Conservation (phyloP, 1,140 invertebrate species). For the Diachasmimorpha longicaudata region DNA sequence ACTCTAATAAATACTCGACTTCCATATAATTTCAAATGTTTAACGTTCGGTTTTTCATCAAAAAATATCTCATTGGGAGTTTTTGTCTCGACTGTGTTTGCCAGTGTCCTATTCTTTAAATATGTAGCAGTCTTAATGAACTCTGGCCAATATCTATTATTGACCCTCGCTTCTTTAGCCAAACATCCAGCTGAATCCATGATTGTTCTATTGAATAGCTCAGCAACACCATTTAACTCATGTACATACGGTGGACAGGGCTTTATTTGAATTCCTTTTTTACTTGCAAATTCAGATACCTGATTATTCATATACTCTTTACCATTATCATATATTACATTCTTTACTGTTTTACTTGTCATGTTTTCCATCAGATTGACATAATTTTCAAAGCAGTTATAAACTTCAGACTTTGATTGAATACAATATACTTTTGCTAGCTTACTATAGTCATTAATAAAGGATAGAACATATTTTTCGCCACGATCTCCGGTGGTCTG, state of each 20-base stretch:
- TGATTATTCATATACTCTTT: conserved; percentile 25
- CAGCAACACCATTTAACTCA: conserved; percentile 29
- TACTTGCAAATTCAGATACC: too few species aligned
- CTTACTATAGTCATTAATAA: too few species aligned
- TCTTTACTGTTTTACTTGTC: too few species aligned
- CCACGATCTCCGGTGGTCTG: too few species aligned
- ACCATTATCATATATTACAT: conserved; percentile 36
- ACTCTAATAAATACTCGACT: too few species aligned
- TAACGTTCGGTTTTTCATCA: not conserved
- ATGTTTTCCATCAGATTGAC: too few species aligned
- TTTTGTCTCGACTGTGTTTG: conserved; percentile 28
- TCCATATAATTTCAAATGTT: too few species aligned
- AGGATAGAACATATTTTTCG: too few species aligned
- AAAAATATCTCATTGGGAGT: conserved; percentile 34
- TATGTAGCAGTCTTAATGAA: conserved; percentile 31
- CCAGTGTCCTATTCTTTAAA: conserved; percentile 33
- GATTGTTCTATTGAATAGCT: conserved; percentile 24
- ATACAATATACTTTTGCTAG: too few species aligned
- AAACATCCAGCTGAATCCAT: conserved; percentile 32
- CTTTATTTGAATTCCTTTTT: conserved; percentile 30
- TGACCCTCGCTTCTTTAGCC: conserved; percentile 23
- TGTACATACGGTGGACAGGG: conserved; percentile 28
- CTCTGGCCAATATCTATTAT: conserved; percentile 32
- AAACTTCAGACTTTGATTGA: too few species aligned
- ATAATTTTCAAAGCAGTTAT: too few species aligned